Percentiles rank a stretch among this genome's conserved stretches.
These are phyloP conservation scores for Poecilia wingei DNA, from an alignment of 2,797 vertebrate genomes.

Conservation along the genomic window DNA sequence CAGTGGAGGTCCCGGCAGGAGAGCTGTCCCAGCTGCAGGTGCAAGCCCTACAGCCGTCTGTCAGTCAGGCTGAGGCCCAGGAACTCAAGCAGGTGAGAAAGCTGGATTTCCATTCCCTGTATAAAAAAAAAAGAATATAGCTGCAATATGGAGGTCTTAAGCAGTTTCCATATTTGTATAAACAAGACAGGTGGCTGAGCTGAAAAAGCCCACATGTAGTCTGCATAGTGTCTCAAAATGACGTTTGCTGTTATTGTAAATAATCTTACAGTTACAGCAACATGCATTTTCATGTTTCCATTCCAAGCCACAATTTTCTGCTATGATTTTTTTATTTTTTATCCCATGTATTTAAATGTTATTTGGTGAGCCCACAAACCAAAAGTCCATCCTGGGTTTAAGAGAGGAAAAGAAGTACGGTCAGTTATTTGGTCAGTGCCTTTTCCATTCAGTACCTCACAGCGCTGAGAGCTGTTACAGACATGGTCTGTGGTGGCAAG, in stretches of 20 bases:
- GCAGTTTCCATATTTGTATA: slow-evolving; percentile 31
- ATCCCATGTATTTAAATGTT: slow-evolving; percentile 71
- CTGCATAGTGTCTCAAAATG: slow-evolving; percentile 14
- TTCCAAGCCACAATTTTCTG: slow-evolving; percentile 65
- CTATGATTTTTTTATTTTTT: slow-evolving; percentile 64
- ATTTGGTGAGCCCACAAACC: slow-evolving; percentile 76
- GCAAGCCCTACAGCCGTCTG: slow-evolving; percentile 79
- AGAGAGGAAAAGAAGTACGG: slow-evolving; percentile 72
- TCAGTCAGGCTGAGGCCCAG: slow-evolving; percentile 88
- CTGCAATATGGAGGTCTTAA: slow-evolving; percentile 15
- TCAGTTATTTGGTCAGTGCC: slow-evolving; percentile 71
- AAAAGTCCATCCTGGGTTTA: slow-evolving; percentile 68
- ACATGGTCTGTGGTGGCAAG: slow-evolving; percentile 68
- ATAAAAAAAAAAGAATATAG: slow-evolving; percentile 21
- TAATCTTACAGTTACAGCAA: slow-evolving; percentile 43
- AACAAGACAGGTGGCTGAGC: slow-evolving; percentile 26
- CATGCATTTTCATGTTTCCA: slow-evolving; percentile 58
- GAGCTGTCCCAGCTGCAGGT: slow-evolving; percentile 81
- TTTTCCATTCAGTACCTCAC: slow-evolving; percentile 69
- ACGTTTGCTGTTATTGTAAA: slow-evolving; percentile 39
- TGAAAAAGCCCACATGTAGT: slow-evolving; percentile 15
- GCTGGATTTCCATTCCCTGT: slow-evolving; percentile 19
- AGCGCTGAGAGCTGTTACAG: slow-evolving; percentile 59
- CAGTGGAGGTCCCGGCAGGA: slow-evolving; percentile 74
- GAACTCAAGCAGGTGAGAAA: slow-evolving; percentile 90